phyloP scores from a whole-genome alignment of 1,140 invertebrate species.

The Drosophila littoralis region DNA sequence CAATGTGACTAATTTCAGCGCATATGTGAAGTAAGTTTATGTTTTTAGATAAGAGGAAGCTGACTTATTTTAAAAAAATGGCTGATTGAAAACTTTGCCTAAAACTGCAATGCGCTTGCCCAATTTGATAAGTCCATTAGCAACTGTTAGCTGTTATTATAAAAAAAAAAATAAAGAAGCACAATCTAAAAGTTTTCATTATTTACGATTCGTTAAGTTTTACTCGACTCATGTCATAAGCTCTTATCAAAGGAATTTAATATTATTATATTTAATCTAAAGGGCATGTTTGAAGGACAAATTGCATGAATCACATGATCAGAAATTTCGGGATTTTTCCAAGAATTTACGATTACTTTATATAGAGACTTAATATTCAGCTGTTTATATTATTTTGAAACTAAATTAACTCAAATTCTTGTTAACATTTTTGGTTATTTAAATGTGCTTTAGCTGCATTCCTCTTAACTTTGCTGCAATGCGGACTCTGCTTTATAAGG shows the following conservation, averaged over 20 bases:
- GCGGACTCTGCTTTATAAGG: neutral
- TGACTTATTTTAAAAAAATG: neutral
- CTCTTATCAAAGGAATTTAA: constrained; percentile 27
- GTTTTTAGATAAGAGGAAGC: neutral
- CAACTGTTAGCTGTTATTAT: neutral
- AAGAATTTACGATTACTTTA: neutral
- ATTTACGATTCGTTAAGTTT: constrained; percentile 32
- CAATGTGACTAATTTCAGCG: constrained; percentile 33
- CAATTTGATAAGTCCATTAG: neutral
- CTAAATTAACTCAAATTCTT: neutral
- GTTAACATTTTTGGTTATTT: neutral
- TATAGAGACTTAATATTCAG: neutral
- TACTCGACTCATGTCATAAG: neutral
- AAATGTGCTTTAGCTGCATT: neutral
- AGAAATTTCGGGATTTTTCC: neutral
- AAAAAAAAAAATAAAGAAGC: neutral
- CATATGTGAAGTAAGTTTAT: neutral
- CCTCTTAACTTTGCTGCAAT: neutral
- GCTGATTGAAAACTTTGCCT: no score
- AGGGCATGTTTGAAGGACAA: constrained; percentile 13
- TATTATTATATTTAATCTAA: constrained; percentile 26
- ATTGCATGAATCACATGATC: constrained; percentile 12
- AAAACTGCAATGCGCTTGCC: no score
- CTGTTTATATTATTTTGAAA: neutral
- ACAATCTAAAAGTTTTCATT: constrained; percentile 14